A percentile compares a stretch with the other conserved stretches of the same genome.
Conservation (phyloP, 2,888 invertebrate genomes). For the Noctuana brunneofusca region DNA sequence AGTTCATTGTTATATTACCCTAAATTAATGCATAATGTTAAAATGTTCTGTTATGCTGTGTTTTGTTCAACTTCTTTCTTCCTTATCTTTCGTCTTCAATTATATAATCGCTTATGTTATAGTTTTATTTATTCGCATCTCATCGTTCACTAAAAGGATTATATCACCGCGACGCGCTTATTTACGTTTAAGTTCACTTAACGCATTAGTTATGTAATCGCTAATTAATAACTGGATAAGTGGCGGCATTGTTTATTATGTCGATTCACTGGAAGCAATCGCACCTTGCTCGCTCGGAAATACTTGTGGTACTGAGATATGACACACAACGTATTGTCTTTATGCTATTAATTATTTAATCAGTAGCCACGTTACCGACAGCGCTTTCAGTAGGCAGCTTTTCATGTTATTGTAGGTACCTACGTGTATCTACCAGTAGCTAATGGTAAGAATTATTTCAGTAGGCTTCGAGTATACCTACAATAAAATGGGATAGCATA, state of each 20-base stretch:
- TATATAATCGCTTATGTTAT: neutral
- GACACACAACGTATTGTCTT: too few relatives aligned
- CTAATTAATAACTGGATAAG: neutral
- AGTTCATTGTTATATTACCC: too few relatives aligned
- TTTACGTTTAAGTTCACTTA: neutral
- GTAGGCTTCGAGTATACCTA: too few relatives aligned
- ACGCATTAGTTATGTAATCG: neutral
- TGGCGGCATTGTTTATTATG: neutral
- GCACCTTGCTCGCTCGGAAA: neutral
- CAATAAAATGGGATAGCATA: too few relatives aligned
- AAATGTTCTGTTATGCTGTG: neutral
- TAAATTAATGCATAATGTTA: too few relatives aligned
- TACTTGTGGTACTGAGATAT: too few relatives aligned
- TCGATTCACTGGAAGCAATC: neutral
- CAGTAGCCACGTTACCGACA: too few relatives aligned
- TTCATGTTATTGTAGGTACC: too few relatives aligned
- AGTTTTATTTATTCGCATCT: neutral
- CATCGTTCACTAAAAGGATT: constrained; percentile 6
- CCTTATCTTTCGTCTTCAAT: neutral
- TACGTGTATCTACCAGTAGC: too few relatives aligned
- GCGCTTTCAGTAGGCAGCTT: too few relatives aligned
- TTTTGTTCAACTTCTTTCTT: neutral
- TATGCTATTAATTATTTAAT: too few relatives aligned
- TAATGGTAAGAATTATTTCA: too few relatives aligned
- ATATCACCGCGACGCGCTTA: neutral